Evolutionary conservation across 2,797 vertebrate species (phyloP).

Genomic region (Ambastaia sidthimunki): DNA sequence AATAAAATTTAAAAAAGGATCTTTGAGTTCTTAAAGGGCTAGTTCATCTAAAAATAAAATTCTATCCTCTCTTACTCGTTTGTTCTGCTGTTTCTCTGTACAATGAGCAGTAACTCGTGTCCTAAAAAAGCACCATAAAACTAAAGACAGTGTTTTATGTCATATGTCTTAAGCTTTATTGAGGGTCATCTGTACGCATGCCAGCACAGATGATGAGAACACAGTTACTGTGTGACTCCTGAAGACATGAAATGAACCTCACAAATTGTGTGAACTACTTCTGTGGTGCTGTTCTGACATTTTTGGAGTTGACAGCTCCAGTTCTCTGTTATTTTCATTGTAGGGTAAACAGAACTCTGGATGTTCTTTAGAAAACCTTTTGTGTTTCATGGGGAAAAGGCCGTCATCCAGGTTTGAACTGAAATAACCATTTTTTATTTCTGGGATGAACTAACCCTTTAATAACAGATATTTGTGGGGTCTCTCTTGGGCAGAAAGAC

Average conservation of each 20-base stretch:
- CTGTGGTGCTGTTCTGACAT: neutral
- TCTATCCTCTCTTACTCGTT: neutral
- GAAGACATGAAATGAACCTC: neutral
- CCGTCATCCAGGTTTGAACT: neutral
- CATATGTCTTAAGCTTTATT: neutral
- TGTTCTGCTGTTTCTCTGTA: neutral
- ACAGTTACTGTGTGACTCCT: neutral
- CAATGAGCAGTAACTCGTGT: no score
- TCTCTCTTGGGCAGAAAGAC: conserved; percentile 20
- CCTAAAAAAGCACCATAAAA: neutral
- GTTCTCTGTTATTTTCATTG: neutral
- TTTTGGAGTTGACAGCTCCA: neutral
- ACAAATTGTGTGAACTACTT: neutral
- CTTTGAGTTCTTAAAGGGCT: neutral
- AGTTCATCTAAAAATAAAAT: neutral
- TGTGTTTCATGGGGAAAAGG: neutral
- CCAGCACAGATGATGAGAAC: neutral
- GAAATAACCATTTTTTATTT: conserved; percentile 3
- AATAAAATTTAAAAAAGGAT: neutral
- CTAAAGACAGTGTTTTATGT: neutral
- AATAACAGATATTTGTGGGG: conserved; percentile 11
- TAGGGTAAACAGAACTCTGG: neutral
- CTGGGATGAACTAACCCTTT: conserved; percentile 14
- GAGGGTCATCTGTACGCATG: neutral
- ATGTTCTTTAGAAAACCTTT: neutral